Conservation (phyloP, 1,140 invertebrate species). For the Chionoecetes opilio region DNA sequence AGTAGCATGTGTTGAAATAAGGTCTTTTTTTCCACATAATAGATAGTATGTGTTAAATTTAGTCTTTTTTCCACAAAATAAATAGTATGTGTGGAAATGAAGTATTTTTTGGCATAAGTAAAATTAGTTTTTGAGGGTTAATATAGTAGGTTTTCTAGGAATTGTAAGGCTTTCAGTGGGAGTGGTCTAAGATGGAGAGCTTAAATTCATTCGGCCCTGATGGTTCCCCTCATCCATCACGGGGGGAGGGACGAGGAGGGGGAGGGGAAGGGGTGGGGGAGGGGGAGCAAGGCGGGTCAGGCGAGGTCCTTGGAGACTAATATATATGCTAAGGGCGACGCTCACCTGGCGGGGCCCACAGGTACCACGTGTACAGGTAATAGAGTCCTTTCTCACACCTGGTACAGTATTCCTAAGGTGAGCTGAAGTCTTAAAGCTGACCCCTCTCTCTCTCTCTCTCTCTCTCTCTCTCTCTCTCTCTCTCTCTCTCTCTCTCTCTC, state of each 20-base stretch:
- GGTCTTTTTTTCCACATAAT: no score
- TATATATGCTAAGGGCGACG: background rate
- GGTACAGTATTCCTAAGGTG: constrained; percentile 15
- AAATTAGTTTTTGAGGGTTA: no score
- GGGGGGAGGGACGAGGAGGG: background rate
- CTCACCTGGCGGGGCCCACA: background rate
- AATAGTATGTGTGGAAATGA: no score
- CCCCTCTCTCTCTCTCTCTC: background rate
- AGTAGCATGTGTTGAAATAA: no score
- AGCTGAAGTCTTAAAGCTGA: constrained; percentile 1
- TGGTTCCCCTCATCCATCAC: background rate
- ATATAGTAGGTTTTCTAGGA: no score
- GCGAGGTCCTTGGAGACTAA: background rate
- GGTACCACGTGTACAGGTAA: background rate
- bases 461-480: background rate
- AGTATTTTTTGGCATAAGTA: no score
- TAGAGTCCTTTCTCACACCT: constrained; percentile 4
- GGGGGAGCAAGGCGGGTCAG: background rate
- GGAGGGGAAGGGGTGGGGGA: no score
- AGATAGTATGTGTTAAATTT: no score
- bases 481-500: background rate
- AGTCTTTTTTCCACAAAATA: no score
- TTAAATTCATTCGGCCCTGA: background rate
- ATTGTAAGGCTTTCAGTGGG: no score
- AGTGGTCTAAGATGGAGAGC: background rate